A percentile compares a stretch with the other conserved stretches of the same genome.
These are phyloP conservation scores for Phenganax stokvisi DNA, from an alignment of 92 coral and sea anemone species.

Conservation along the genomic window DNA sequence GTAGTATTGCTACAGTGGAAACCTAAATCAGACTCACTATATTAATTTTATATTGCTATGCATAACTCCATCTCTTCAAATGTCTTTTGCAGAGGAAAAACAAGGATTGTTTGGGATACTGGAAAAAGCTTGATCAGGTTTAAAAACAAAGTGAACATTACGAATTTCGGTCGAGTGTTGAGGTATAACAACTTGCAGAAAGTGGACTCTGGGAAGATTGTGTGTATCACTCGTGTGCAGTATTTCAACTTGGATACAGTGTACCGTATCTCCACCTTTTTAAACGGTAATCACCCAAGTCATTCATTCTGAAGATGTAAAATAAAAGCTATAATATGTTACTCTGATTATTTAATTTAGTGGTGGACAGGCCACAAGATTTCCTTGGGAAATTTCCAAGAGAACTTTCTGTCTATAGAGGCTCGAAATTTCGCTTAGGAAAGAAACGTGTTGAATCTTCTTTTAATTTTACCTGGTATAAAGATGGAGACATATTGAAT, in stretches of 20 bases:
- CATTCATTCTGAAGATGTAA: not conserved
- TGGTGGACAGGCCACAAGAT: not conserved
- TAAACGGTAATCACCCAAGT: not conserved
- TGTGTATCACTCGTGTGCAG: not conserved
- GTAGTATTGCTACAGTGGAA: not conserved
- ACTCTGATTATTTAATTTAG: not conserved
- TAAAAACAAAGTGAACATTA: not conserved
- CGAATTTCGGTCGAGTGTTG: constrained; percentile 16
- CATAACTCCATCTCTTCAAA: no score
- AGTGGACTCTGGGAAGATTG: not conserved
- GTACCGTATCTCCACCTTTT: no score
- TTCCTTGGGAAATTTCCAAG: not conserved
- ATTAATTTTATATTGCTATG: no score
- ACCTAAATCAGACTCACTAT: not conserved
- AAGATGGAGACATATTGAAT: not conserved
- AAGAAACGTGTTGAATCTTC: not conserved
- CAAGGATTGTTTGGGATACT: not conserved
- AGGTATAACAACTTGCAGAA: constrained; percentile 4
- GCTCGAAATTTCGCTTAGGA: not conserved
- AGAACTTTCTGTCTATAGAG: not conserved
- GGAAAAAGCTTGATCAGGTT: not conserved
- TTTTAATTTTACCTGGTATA: not conserved
- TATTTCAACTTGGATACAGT: no score
- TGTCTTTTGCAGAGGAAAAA: not conserved
- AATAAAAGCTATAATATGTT: not conserved